Conservation (phyloP, 2,113 vertebrate species). For the Acrocephalus arundinaceus region DNA sequence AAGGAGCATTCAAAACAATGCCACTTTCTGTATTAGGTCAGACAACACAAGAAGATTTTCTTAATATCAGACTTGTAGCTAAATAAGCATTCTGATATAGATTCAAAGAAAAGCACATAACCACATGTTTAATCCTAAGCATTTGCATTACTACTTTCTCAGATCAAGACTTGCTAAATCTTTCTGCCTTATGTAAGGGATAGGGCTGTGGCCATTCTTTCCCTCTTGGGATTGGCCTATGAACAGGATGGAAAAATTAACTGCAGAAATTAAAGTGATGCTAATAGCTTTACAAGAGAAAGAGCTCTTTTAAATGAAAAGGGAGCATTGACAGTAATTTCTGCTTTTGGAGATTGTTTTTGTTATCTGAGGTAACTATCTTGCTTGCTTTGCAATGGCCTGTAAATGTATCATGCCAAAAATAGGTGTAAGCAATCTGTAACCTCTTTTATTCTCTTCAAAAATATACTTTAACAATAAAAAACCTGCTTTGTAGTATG, state of each 20-base stretch:
- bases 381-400: background rate
- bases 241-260: constrained; percentile 13
- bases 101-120: background rate
- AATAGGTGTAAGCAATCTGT: background rate
- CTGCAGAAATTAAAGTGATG: background rate
- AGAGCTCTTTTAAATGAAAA: background rate
- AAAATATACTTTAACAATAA: background rate
- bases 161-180: constrained; percentile 17
- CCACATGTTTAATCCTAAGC: background rate
- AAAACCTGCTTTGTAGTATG: background rate
- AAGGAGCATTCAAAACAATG: background rate
- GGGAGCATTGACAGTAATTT: background rate
- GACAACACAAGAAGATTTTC: background rate
- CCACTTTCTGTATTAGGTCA: background rate
- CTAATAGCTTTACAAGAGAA: background rate
- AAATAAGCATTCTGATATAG: constrained; percentile 12
- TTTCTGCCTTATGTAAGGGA: background rate
- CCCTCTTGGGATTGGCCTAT: background rate
- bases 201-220: background rate
- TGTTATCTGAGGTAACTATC: background rate
- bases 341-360: background rate
- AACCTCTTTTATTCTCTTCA: background rate
- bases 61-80: background rate
- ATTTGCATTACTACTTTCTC: constrained; percentile 9
- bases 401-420: constrained; percentile 9